Percentiles rank a stretch among this genome's conserved stretches.
These are phyloP conservation scores for Alosa alosa DNA, from an alignment of 2,113 vertebrate genomes.

Conservation along the genomic window DNA sequence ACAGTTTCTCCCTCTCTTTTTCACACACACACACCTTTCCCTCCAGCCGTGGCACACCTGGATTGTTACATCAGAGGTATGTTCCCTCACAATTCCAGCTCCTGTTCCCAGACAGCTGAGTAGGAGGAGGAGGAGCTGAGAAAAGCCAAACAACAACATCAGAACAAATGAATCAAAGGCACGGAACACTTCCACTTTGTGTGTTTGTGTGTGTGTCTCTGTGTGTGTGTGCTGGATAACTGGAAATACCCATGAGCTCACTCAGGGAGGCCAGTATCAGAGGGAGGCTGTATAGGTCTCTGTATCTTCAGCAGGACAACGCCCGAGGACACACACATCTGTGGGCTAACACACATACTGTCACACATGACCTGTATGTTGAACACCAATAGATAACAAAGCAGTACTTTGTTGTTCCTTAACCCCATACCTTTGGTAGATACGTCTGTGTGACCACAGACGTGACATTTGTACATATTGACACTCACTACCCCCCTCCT, in stretches of 20 bases:
- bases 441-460: neutral
- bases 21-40: neutral
- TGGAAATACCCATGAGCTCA: conserved; percentile 16
- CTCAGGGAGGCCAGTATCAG: neutral
- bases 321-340: neutral
- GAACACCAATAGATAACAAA: neutral
- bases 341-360: neutral
- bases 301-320: neutral
- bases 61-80: neutral
- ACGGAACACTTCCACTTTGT: neutral
- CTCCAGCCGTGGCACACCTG: neutral
- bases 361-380: neutral
- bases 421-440: neutral
- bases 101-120: neutral
- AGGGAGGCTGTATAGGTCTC: neutral
- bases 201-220: neutral
- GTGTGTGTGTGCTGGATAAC: neutral
- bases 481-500: too few relatives aligned
- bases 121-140: neutral
- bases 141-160: conserved; percentile 8
- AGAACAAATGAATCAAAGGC: conserved; percentile 19
- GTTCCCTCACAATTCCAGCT: neutral
- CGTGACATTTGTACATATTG: too few relatives aligned
- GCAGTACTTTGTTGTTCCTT: too few relatives aligned
- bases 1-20: neutral